phyloP scores from a whole-genome alignment of 2,888 invertebrate species.

The Himalopsyche kuldschensis region DNA sequence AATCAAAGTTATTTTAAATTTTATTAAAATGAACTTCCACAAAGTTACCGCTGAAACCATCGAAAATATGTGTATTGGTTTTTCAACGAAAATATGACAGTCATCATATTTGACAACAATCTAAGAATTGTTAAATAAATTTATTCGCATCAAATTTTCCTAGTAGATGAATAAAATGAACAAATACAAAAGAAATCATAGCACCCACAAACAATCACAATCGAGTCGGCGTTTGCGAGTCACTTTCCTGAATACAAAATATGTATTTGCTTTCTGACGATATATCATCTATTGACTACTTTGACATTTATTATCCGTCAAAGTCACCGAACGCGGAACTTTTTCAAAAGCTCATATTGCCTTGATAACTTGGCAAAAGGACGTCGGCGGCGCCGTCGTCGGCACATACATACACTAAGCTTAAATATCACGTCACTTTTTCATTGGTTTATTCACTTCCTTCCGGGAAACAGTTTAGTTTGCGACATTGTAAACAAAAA shows the following conservation, averaged over 20 bases:
- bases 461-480: not conserved
- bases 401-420: not conserved
- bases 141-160: too few species aligned
- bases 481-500: not conserved
- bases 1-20: too few species aligned
- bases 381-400: not conserved
- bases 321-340: not conserved
- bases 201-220: not conserved
- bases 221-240: not conserved
- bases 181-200: not conserved
- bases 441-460: not conserved
- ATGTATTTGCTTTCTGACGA: not conserved
- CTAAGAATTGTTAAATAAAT: too few species aligned
- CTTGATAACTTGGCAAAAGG: not conserved
- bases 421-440: not conserved
- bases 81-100: too few species aligned
- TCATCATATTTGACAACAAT: too few species aligned
- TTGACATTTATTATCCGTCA: not conserved
- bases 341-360: not conserved
- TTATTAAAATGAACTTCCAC: too few species aligned
- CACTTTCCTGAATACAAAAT: not conserved
- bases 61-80: too few species aligned
- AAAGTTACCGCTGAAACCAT: too few species aligned
- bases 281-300: not conserved
- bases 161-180: too few species aligned